Base-by-base conservation (phyloP, 2,797 vertebrate genomes). In the Arnoldichthys spilopterus region DNA sequence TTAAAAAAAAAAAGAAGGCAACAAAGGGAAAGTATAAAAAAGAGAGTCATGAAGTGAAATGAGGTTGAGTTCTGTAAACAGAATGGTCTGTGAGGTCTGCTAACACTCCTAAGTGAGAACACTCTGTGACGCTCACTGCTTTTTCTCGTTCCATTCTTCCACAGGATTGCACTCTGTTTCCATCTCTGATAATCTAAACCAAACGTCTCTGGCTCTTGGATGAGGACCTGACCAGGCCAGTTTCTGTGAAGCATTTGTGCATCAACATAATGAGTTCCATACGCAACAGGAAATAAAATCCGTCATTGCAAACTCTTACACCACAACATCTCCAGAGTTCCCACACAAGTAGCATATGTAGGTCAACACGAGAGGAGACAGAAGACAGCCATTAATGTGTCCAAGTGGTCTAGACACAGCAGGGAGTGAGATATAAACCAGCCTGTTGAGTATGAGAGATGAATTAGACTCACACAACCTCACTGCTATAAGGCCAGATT, bases 301-400 rank as follows among this genome's bases (percentile, higher is more conserved):
- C 11, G 6, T 34, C 45, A 37, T 54, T 64, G 20, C 43, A 30
- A 64, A 64, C 18, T 59, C 59, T 74, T 58, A 70, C 7, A 45
- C 69, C 66, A 70, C 43, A 28, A 59, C 67, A 76, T 68, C 51
- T 63, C 59, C 40, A 28, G 40, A 77, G 53, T 78, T 85, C 69
- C n/a, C 73, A 72, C 16, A 77, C 34, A 73, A 22, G 49, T 8
- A 70, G 24, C 37, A 37, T 51, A 84, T 74, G 75, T 84, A 81
- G 75, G 78, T 75, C 75, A 77, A 18, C 18, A 18, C 63, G 62
- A 56, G 34, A 53, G 47, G 47, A 53, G 47, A 53, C 56, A 82
- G 45, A 45, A 64, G 34, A 26, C 72, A 43, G 49, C 13, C 53
- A 26, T 71, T 78, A 78, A 47, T 45, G 53, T 45, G 47, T 68